Evolutionary conservation across 2,113 vertebrate genomes (phyloP), one percentile per base, ranked within the genome.

Genomic region (Labeo catla): DNA sequence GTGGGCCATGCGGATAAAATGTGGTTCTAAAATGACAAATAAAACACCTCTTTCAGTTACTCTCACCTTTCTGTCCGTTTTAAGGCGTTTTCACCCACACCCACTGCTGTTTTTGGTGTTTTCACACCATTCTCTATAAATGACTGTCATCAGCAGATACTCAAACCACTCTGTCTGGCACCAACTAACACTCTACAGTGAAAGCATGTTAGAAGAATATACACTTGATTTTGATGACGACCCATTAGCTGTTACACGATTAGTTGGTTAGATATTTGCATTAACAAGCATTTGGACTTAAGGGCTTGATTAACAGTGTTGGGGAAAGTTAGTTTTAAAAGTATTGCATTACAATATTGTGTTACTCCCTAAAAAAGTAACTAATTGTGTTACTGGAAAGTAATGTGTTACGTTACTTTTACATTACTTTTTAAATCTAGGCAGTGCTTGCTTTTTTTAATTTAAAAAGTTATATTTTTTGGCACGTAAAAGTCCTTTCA

Each of bases 1-100:
- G 45, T 94, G 84, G 65, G 91, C 93, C 95, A 96, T 94, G 85
- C 92, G 92, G 39, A 96, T 90, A 90, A 97, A 97, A 77, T 76
- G 93, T 79, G 96, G 96, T 54, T 97, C 96, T 97, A 91, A 39
- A 89, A 91, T 9, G 84, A 78, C 10, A 78, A 59, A 77, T 2
- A 39, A 77, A n/a, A 10, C 4, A 23, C 39, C 9, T 72, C 43
- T 47, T 47, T 74, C 21, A 28, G n/a, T 76, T 28, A 49, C 12
- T 4, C 28, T 76, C n/a, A 23, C 3, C 21, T 28, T 50, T 6
- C 21, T 50, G n/a, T 76, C 43, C 23, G 0, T 0, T 0, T 49
- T 23, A 12, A 12, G 19, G 21, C 4, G 2, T 49, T 74, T 74
- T 49, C 21, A 73, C 8, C 68, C 21, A 12, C 45, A 74, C 0